Percentiles rank a stretch among this genome's conserved stretches.
Conservation (phyloP, 2,888 invertebrate genomes). For the Parnassius glacialis region DNA sequence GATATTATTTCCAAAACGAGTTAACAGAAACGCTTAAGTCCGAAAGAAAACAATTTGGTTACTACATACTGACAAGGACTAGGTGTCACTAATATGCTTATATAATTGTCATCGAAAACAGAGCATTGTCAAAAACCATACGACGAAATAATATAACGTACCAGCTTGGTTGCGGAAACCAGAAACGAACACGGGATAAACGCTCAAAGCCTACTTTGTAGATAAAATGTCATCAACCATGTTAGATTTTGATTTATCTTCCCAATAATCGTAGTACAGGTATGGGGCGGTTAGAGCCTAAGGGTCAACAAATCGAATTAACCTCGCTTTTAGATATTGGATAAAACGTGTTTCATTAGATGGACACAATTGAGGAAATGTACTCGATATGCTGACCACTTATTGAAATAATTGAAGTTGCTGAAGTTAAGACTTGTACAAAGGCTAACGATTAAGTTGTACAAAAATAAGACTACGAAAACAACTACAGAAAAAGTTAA, state of each 20-base stretch:
- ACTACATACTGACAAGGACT: no score
- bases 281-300: conserved; percentile 17
- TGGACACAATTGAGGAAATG: conserved; percentile 7
- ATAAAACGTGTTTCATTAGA: conserved; percentile 26
- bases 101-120: no score
- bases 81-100: no score
- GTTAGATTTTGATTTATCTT: conserved; percentile 24
- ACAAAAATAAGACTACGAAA: no score
- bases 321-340: conserved; percentile 22
- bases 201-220: conserved; percentile 1
- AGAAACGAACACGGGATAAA: not conserved
- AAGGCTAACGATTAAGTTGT: no score
- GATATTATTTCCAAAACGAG: no score
- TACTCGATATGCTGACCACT: conserved; percentile 7
- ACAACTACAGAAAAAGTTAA: no score
- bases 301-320: conserved; percentile 26
- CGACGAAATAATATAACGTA: not conserved
- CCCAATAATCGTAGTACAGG: conserved; percentile 23
- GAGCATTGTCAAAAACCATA: no score
- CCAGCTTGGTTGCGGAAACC: not conserved
- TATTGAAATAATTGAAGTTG: conserved; percentile 12
- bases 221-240: conserved; percentile 19
- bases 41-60: no score
- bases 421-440: not conserved
- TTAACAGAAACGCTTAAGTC: no score